Percentiles rank a stretch among this genome's conserved stretches.
These are phyloP conservation scores for Taxidea taxus DNA, from an alignment of 2,113 vertebrate species.

Conservation along the genomic window DNA sequence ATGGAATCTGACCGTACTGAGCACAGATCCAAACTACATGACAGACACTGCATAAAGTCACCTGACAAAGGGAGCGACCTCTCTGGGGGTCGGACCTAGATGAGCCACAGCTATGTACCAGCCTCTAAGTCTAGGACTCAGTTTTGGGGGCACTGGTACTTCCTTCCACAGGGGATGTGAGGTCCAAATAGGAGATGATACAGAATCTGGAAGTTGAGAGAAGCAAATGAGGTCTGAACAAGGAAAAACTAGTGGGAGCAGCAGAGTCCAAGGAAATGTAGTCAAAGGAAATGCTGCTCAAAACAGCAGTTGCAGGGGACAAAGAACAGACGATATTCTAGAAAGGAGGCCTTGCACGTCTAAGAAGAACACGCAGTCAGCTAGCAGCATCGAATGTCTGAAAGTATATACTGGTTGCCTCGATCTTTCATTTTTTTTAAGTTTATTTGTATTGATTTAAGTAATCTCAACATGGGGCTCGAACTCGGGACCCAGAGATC, in stretches of 20 bases:
- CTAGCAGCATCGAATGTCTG: neutral
- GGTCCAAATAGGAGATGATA: neutral
- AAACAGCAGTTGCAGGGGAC: neutral
- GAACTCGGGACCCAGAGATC: neutral
- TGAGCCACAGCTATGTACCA: accelerated
- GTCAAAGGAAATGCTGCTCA: neutral
- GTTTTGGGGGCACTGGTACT: neutral
- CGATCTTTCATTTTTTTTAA: neutral
- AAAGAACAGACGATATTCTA: neutral
- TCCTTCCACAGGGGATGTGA: neutral
- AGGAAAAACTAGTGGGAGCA: neutral
- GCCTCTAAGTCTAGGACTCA: neutral
- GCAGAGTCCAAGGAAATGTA: neutral
- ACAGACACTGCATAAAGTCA: neutral
- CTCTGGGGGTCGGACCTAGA: neutral
- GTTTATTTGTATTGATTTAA: neutral
- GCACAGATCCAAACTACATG: neutral
- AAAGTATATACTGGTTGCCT: neutral
- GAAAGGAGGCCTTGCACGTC: neutral
- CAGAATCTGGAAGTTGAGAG: neutral
- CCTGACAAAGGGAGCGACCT: neutral
- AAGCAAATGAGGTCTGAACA: neutral
- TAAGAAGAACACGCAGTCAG: neutral
- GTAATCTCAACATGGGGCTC: neutral
- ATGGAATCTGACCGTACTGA: neutral